Evolutionary conservation across 2,888 invertebrate species (phyloP), one percentile per base, ranked within the genome.

Genomic region (Craniophora ligustri): DNA sequence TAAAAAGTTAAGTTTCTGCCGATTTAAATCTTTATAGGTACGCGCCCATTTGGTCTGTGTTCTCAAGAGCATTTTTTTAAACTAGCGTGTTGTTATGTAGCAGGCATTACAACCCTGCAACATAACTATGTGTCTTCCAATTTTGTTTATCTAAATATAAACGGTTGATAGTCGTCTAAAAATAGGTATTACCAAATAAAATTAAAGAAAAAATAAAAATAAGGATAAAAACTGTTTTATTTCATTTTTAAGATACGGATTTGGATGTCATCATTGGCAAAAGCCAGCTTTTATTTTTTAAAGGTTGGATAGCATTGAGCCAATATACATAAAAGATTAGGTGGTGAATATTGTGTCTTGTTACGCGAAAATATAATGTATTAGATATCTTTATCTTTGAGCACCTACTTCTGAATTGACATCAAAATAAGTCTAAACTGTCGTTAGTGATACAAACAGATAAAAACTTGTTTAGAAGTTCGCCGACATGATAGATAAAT

Each of bases 131-230:
- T n/a, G n/a, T n/a, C n/a, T n/a, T n/a, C n/a, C n/a, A n/a, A n/a
- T n/a, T n/a, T n/a, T n/a, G n/a, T n/a, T n/a, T 53, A 63, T 46
- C 58, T 38, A 51, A 46, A 31, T 19, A 30, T 23, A 7, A 39
- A 23, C 38, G 41, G 35, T 30, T 42, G 32, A 28, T 47, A 32
- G 35, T 44, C 13, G 3, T 7, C 21, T 11, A 40, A 50, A 44
- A 49, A 44, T 56, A 36, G 35, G 21, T 36, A 63, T 57, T 11
- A 8, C 26, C 31, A n/a, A n/a, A n/a, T n/a, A n/a, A n/a, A n/a
- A n/a, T n/a, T n/a, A n/a, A n/a, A n/a, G n/a, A n/a, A n/a, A n/a
- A n/a, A n/a, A n/a, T n/a, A n/a, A n/a, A n/a, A n/a, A n/a, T n/a
- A n/a, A n/a, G n/a, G n/a, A n/a, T n/a, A n/a, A n/a, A n/a, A n/a